Evolutionary conservation across 2,113 vertebrate species (phyloP).

Genomic region (Chamaetylas fuelleborni): DNA sequence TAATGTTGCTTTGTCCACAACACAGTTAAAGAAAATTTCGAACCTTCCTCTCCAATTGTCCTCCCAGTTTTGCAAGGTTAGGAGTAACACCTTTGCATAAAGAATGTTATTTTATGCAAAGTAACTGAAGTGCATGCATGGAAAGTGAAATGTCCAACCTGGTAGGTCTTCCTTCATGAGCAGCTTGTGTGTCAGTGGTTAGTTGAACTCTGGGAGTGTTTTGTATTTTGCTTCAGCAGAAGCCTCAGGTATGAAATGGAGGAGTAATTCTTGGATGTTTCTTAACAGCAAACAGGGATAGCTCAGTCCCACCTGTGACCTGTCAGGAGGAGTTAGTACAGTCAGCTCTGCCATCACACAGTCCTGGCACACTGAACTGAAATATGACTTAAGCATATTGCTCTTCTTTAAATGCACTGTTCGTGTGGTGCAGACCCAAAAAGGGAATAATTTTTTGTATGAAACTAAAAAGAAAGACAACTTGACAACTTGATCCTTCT

Average conservation of each 20-base stretch:
- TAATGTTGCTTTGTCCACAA: background rate
- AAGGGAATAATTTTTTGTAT: background rate
- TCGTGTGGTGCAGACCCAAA: background rate
- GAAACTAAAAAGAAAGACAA: background rate
- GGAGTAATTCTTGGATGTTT: background rate
- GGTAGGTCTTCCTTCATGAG: background rate
- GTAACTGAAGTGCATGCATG: background rate
- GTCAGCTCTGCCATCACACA: background rate
- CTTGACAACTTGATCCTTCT: background rate
- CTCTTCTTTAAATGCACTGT: background rate
- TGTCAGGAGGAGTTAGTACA: background rate
- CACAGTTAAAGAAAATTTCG: background rate
- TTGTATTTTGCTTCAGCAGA: background rate
- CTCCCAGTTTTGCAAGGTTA: background rate
- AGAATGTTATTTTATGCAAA: background rate
- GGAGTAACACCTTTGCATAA: background rate
- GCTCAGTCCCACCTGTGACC: fast-evolving
- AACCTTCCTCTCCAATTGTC: background rate
- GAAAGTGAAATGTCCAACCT: background rate
- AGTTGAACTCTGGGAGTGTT: background rate
- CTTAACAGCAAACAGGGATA: background rate
- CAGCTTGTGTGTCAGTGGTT: background rate
- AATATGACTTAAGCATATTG: background rate
- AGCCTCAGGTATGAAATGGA: background rate
- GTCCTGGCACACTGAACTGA: background rate